These are phyloP conservation scores for Bettongia penicillata DNA, from an alignment of 2,113 vertebrate species.

Conservation along the genomic window DNA sequence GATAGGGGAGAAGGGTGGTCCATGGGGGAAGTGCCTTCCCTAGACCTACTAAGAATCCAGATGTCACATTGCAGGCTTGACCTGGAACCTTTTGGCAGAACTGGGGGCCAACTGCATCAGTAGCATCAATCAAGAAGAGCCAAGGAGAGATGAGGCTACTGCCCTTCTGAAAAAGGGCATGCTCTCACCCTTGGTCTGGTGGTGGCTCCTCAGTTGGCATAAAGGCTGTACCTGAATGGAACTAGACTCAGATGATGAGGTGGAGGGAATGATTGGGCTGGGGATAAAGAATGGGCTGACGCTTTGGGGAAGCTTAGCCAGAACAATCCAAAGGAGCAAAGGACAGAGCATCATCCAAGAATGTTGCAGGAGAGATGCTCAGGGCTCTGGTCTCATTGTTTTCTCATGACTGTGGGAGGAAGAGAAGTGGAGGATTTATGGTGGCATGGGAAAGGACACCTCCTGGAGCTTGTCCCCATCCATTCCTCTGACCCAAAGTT, in stretches of 20 bases:
- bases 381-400: neutral
- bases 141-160: neutral
- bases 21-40: too few relatives aligned
- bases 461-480: neutral
- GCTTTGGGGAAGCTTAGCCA: neutral
- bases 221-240: neutral
- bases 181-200: neutral
- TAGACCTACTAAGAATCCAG: too few relatives aligned
- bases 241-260: neutral
- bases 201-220: neutral
- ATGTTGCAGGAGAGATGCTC: neutral
- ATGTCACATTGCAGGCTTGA: neutral
- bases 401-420: neutral
- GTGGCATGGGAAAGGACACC: neutral
- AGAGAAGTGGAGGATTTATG: neutral
- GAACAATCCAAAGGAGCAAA: conserved; percentile 37
- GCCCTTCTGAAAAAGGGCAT: too few relatives aligned
- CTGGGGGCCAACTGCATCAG: neutral
- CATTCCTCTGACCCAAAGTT: neutral
- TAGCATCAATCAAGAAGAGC: neutral
- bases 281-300: neutral
- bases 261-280: neutral
- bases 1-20: neutral
- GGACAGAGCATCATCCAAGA: neutral
- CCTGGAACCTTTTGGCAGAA: too few relatives aligned